Evolutionary conservation across 2,113 vertebrate genomes (phyloP).

Genomic region (Urocynchramus pylzowi): DNA sequence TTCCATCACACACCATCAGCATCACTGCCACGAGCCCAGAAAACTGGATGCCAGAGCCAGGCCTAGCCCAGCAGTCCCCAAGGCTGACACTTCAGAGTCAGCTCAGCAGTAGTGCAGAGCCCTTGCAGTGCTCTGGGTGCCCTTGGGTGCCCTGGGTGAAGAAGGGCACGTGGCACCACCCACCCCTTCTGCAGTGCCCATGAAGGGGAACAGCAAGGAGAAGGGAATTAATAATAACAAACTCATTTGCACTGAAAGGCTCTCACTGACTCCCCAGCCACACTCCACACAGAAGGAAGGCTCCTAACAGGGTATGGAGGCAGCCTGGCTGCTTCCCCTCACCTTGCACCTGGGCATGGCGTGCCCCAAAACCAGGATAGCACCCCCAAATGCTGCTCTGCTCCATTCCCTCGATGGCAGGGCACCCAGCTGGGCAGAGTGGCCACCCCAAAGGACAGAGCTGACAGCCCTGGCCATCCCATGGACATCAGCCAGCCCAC

Average conservation of each 20-base stretch:
- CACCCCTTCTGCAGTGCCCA: background rate
- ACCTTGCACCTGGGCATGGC: background rate
- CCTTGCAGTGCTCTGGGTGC: accelerated
- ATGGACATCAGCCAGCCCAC: background rate
- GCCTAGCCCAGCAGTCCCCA: background rate
- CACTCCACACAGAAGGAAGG: background rate
- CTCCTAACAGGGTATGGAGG: background rate
- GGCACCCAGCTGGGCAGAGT: background rate
- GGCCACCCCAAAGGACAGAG: accelerated
- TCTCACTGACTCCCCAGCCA: background rate
- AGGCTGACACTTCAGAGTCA: background rate
- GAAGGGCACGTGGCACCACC: background rate
- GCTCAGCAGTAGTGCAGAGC: too few species aligned
- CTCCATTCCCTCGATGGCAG: accelerated
- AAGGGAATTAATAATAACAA: background rate
- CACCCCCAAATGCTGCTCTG: background rate
- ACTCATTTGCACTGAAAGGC: background rate
- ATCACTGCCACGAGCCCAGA: accelerated
- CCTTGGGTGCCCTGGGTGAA: background rate
- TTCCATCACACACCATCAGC: background rate
- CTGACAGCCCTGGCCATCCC: accelerated
- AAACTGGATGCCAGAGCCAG: background rate
- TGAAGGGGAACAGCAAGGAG: background rate
- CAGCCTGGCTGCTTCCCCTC: background rate
- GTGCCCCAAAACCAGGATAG: background rate